These are phyloP conservation scores for Unio pictorum DNA, from an alignment of 2,888 invertebrate species.

Conservation along the genomic window DNA sequence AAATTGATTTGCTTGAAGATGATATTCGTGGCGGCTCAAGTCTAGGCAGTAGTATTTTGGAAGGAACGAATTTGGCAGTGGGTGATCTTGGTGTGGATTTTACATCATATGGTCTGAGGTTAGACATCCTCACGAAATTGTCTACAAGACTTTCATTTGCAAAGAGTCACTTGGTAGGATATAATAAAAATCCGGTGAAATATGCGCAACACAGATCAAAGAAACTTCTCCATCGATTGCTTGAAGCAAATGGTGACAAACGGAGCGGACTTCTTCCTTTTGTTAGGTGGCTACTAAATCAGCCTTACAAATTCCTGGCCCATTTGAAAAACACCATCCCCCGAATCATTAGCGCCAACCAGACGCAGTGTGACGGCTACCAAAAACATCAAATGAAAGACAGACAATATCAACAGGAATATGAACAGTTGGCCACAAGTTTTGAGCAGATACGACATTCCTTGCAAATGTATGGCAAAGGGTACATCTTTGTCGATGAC, in stretches of 20 bases:
- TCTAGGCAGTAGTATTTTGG: too few species aligned
- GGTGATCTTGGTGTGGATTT: conserved; percentile 1
- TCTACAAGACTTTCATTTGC: conserved; percentile 1
- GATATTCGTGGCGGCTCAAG: not conserved
- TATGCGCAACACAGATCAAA: conserved; percentile 29
- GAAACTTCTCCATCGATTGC: conserved; percentile 24
- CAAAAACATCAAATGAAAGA: conserved; percentile 27
- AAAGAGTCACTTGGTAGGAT: conserved; percentile 1
- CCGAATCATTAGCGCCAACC: conserved; percentile 46
- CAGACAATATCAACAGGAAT: conserved; percentile 22
- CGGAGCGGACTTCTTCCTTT: conserved; percentile 20
- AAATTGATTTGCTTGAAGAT: conserved; percentile 6
- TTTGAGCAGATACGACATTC: conserved; percentile 42
- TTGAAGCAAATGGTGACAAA: conserved; percentile 13
- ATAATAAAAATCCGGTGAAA: conserved; percentile 24
- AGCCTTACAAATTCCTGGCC: conserved; percentile 28
- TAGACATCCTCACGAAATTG: not conserved
- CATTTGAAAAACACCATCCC: conserved; percentile 33
- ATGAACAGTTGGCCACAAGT: conserved; percentile 39
- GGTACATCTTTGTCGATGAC: conserved; percentile 44
- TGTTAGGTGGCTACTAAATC: conserved; percentile 27
- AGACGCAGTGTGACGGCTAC: conserved; percentile 42
- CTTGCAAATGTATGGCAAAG: conserved; percentile 41
- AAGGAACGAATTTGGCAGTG: too few species aligned
- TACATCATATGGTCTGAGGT: not conserved